phyloP scores from a whole-genome alignment of 2,888 invertebrate species.

The Gandaritis pyraliata region DNA sequence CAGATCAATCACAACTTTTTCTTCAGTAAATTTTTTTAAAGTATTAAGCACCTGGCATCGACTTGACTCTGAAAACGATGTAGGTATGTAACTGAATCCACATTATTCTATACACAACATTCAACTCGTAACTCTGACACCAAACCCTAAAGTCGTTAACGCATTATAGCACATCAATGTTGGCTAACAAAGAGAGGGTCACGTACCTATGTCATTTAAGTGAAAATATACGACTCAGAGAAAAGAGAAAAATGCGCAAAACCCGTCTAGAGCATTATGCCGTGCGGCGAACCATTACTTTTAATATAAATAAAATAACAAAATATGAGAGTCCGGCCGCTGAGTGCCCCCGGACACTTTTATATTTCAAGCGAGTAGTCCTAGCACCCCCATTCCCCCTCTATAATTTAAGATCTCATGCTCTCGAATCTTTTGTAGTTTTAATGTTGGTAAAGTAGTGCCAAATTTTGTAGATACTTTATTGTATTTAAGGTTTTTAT shows the following conservation, averaged over 20 bases:
- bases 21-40: background rate
- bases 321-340: constrained; percentile 84
- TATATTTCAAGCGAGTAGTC: constrained; percentile 70
- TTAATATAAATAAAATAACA: constrained; percentile 85
- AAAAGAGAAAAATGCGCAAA: constrained; percentile 81
- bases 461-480: constrained; percentile 35
- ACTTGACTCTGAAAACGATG: constrained; percentile 2
- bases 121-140: constrained; percentile 29
- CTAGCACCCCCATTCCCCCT: constrained; percentile 48
- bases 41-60: background rate
- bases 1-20: constrained; percentile 6
- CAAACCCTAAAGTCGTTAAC: constrained; percentile 51
- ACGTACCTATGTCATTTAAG: constrained; percentile 81
- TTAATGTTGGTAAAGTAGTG: constrained; percentile 42
- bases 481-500: background rate
- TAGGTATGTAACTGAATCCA: constrained; percentile 13
- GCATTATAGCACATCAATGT: constrained; percentile 58
- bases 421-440: constrained; percentile 44
- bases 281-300: constrained; percentile 80
- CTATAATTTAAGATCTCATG: constrained; percentile 48
- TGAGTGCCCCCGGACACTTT: constrained; percentile 82
- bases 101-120: constrained; percentile 25
- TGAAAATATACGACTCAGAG: constrained; percentile 81
- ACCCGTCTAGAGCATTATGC: constrained; percentile 80
- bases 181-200: constrained; percentile 72